Evolutionary conservation across 1,140 invertebrate species (phyloP), one percentile per base, ranked within the genome.

Genomic region (Procambarus virginalis): DNA sequence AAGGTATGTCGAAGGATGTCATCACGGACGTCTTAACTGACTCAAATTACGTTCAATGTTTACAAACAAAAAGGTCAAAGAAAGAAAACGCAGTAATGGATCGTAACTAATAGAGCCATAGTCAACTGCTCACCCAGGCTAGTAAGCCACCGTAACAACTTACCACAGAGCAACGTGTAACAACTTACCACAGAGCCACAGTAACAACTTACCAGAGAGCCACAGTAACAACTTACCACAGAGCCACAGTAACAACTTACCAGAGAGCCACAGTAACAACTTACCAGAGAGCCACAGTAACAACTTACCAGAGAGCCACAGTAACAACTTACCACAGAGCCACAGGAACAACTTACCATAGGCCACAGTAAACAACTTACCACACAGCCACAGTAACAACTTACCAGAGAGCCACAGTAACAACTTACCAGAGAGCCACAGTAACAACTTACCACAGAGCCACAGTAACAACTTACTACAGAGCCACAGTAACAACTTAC

Each of bases 111-210:
- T 34, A 34, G 34, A 34, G 34, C 34, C 34, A 34, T 34, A 34
- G 34, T 34, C 34, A 34, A 34, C 34, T 34, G 1, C 34, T 34
- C 34, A 34, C 6, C 55, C 55, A 58, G 55, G 55, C 55, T 9
- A 58, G 55, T 58, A 58, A 58, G n/a, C n/a, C n/a, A n/a, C n/a
- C n/a, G n/a, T n/a, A 8, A 58, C 12, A 9, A 78, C 77, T 49
- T 3, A 78, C 77, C 77, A 78, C 77, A 78, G n/a, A n/a, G n/a
- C n/a, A n/a, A n/a, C n/a, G n/a, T n/a, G n/a, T n/a, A 8, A 58
- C 12, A 9, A 78, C 77, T 49, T 3, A 78, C 77, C 77, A 78
- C 77, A 78, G n/a, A n/a, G n/a, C n/a, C n/a, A n/a, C n/a, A n/a
- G n/a, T n/a, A 8, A 58, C 12, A 9, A 78, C 77, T 49, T 3